phyloP scores from a whole-genome alignment of 2,797 vertebrate species.

The Microhierax caerulescens region DNA sequence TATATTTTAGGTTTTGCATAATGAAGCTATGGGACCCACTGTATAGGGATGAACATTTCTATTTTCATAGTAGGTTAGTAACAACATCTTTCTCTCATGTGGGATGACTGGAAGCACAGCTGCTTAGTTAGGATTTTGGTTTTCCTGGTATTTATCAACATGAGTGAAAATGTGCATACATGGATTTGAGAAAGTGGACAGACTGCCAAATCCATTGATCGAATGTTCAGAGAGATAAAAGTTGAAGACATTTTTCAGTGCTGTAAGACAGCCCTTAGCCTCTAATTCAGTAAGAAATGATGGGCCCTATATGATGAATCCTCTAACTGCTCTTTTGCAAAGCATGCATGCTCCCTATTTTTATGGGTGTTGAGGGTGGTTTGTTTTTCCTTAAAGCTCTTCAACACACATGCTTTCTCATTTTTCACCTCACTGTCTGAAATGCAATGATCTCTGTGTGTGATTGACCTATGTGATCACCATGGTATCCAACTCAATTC shows the following conservation, averaged over 20 bases:
- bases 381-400: background rate
- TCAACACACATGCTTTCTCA: background rate
- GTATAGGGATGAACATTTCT: background rate
- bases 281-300: background rate
- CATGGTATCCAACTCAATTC: conserved; percentile 50
- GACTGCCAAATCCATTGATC: background rate
- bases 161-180: background rate
- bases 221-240: background rate
- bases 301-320: background rate
- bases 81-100: background rate
- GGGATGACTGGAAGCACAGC: background rate
- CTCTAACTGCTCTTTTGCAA: background rate
- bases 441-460: background rate
- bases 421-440: conserved; percentile 1
- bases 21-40: background rate
- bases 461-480: conserved; percentile 37
- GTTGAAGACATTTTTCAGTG: background rate
- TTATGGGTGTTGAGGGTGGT: background rate
- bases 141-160: background rate
- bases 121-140: background rate
- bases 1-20: background rate
- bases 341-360: background rate
- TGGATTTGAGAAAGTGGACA: background rate
- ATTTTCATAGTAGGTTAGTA: background rate
- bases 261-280: background rate